These are phyloP conservation scores for Drosophila paulistorum DNA, from an alignment of 1,140 invertebrate species.

Conservation along the genomic window DNA sequence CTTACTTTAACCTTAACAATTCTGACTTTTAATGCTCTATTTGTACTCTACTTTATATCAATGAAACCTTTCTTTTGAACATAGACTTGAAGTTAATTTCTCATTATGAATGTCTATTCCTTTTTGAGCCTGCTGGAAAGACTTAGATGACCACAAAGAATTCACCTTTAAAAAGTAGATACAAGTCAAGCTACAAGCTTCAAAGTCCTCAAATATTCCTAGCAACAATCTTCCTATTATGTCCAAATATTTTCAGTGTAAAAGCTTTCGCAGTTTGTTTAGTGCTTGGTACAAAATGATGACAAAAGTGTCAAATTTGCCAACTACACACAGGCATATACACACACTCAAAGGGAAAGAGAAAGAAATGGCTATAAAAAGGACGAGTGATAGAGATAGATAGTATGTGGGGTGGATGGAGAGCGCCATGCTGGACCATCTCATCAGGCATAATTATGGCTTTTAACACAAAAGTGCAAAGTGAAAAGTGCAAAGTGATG, in stretches of 20 bases:
- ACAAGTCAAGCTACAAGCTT: no score
- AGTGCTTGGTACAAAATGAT: conserved; percentile 40
- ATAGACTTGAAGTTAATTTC: no score
- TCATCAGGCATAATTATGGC: conserved; percentile 51
- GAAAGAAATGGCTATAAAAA: no score
- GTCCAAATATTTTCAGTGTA: not conserved
- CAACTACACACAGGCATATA: conserved; percentile 30
- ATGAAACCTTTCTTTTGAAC: no score
- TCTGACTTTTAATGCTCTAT: no score
- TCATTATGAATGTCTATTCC: no score
- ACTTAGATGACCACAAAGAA: no score
- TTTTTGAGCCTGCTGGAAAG: no score
- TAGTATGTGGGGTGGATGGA: not conserved
- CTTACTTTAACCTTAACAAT: no score
- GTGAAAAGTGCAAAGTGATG: conserved; percentile 46
- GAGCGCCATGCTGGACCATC: conserved; percentile 20
- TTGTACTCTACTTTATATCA: no score
- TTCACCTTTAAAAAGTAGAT: no score
- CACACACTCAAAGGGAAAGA: not conserved
- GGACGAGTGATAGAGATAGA: not conserved
- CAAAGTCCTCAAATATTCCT: no score
- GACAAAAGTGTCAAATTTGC: conserved; percentile 68
- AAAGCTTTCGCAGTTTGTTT: conserved; percentile 15
- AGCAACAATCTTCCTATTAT: not conserved
- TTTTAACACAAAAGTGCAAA: conserved; percentile 62